Conservation (phyloP, 2,888 invertebrate species). For the Coleophora flavipennella region DNA sequence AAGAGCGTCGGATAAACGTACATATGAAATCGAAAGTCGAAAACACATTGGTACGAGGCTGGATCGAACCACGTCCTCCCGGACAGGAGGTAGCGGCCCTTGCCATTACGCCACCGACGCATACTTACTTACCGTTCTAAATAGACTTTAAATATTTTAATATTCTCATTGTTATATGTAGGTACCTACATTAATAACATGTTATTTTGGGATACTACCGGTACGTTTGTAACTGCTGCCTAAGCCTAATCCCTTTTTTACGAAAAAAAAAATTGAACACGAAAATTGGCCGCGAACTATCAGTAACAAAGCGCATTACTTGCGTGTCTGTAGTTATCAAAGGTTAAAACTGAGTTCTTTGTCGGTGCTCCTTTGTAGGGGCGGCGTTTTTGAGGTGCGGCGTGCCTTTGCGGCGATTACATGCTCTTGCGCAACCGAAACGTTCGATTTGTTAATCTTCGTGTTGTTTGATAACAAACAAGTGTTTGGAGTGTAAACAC, state of each 20-base stretch:
- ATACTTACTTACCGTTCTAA: no score
- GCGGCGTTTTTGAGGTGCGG: conserved; percentile 27
- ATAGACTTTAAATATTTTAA: no score
- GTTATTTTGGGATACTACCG: neutral
- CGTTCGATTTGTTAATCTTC: conserved; percentile 32
- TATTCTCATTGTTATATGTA: no score
- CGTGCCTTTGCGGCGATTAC: conserved; percentile 18
- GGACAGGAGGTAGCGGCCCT: no score
- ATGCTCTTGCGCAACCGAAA: conserved; percentile 41
- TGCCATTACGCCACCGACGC: no score
- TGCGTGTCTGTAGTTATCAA: conserved; percentile 5
- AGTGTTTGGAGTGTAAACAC: conserved; percentile 34
- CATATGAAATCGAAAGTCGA: no score
- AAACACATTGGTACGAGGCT: no score
- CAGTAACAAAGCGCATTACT: conserved; percentile 24
- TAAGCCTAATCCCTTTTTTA: conserved; percentile 5
- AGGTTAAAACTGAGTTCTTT: conserved; percentile 14
- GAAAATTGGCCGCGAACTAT: conserved; percentile 23
- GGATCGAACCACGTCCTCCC: no score
- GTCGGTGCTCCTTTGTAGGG: conserved; percentile 24
- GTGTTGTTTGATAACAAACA: conserved; percentile 18
- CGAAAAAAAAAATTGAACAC: neutral
- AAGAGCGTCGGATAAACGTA: no score
- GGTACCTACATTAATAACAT: no score
- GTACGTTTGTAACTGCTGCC: neutral